Conservation (phyloP, 2,113 vertebrate genomes). For the Rhinogobius similis region DNA sequence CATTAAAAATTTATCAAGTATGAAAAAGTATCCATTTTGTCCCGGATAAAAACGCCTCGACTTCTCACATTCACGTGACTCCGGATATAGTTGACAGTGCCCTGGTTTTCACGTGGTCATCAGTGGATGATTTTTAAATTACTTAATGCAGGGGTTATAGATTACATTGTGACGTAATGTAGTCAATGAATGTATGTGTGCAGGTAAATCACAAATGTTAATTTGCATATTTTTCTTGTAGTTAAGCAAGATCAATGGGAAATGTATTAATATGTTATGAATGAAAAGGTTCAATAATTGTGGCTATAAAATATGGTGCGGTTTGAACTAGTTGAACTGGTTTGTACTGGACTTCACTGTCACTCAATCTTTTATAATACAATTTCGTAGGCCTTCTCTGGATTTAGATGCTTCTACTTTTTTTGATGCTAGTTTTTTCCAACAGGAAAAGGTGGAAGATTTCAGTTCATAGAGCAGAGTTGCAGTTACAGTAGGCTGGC, state of each 20-base stretch:
- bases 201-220: too few species aligned
- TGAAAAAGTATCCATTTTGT: conserved; percentile 50
- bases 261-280: too few species aligned
- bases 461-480: neutral
- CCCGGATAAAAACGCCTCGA: conserved; percentile 29
- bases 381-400: neutral
- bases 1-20: conserved; percentile 63
- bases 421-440: neutral
- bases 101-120: neutral
- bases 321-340: too few species aligned
- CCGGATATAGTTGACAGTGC: neutral
- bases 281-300: too few species aligned
- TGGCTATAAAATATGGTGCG: too few species aligned
- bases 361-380: neutral
- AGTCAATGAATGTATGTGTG: too few species aligned
- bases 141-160: too few species aligned
- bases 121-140: neutral
- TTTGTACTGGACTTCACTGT: too few species aligned
- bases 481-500: neutral
- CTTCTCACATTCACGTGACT: conserved; percentile 23
- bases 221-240: too few species aligned
- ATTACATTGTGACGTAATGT: too few species aligned
- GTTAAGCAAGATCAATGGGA: too few species aligned
- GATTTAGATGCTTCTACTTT: neutral
- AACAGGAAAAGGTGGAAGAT: neutral